A percentile compares a stretch with the other conserved stretches of the same genome.
phyloP scores from a whole-genome alignment of 2,113 vertebrate genomes.

The Hemibagrus wyckioides region DNA sequence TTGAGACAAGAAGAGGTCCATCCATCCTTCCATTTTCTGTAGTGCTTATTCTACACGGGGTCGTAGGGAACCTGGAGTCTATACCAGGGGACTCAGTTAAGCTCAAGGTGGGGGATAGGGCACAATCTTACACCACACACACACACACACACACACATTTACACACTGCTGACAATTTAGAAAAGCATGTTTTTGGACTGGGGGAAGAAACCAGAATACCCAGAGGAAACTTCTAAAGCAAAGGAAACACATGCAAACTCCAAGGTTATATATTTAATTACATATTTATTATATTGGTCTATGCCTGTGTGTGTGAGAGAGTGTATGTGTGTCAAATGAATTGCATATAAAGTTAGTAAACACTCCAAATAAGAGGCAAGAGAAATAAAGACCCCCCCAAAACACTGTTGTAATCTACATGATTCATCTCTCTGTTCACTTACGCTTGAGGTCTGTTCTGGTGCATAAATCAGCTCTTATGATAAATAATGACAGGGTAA shows the following conservation, averaged over 20 bases:
- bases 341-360: not conserved
- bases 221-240: too few relatives aligned
- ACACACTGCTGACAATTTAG: too few relatives aligned
- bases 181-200: too few relatives aligned
- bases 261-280: not conserved
- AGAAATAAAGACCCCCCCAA: constrained; percentile 5
- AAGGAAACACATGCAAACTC: too few relatives aligned
- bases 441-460: not conserved
- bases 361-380: not conserved
- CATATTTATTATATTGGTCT: not conserved
- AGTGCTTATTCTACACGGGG: too few relatives aligned
- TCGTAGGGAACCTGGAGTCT: too few relatives aligned
- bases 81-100: too few relatives aligned
- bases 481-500: constrained; percentile 18
- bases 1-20: not conserved
- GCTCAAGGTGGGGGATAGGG: too few relatives aligned
- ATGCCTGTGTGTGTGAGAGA: not conserved
- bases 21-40: too few relatives aligned
- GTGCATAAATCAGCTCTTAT: constrained; percentile 25
- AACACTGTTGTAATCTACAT: constrained; percentile 4
- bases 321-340: not conserved
- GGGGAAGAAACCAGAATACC: too few relatives aligned
- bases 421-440: constrained; percentile 18
- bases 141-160: too few relatives aligned
- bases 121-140: too few relatives aligned